These are phyloP conservation scores for Actinopyga echinites DNA, from an alignment of 53 echinoderm and acorn worm genomes.

Conservation along the genomic window DNA sequence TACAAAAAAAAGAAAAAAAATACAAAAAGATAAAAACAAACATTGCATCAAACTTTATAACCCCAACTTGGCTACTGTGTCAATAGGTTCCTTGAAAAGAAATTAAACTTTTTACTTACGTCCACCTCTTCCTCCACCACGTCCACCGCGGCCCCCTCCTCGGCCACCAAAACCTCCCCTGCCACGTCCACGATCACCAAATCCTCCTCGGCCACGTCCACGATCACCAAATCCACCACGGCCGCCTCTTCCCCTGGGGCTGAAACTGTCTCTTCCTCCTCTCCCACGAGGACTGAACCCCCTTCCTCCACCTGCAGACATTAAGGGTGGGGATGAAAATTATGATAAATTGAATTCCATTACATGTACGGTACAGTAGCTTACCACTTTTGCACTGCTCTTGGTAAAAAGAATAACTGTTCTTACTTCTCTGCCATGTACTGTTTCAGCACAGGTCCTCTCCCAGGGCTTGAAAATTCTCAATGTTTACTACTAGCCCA, in stretches of 20 bases:
- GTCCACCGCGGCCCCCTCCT: background rate
- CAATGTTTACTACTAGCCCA: too few species aligned
- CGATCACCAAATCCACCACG: slow-evolving; percentile 45
- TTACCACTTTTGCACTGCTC: too few species aligned
- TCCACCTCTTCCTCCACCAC: background rate
- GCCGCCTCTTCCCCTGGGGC: slow-evolving; percentile 41
- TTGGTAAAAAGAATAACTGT: too few species aligned
- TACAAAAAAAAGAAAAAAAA: too few species aligned
- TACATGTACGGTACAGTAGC: too few species aligned
- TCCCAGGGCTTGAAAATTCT: too few species aligned
- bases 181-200: slow-evolving; percentile 18
- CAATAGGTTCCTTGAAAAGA: background rate
- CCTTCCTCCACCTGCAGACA: slow-evolving; percentile 22
- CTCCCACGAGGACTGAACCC: slow-evolving; percentile 34
- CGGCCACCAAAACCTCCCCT: slow-evolving; percentile 24
- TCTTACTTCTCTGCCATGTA: too few species aligned
- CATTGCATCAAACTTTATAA: too few species aligned
- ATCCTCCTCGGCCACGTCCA: slow-evolving; percentile 56
- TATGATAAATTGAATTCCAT: background rate
- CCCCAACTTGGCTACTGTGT: too few species aligned
- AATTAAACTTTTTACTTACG: background rate
- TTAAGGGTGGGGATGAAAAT: background rate
- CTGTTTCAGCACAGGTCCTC: too few species aligned
- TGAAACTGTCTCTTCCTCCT: slow-evolving; percentile 34
- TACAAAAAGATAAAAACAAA: too few species aligned